These are phyloP conservation scores for Neosalanx taihuensis DNA, from an alignment of 2,797 vertebrate genomes.

Conservation along the genomic window DNA sequence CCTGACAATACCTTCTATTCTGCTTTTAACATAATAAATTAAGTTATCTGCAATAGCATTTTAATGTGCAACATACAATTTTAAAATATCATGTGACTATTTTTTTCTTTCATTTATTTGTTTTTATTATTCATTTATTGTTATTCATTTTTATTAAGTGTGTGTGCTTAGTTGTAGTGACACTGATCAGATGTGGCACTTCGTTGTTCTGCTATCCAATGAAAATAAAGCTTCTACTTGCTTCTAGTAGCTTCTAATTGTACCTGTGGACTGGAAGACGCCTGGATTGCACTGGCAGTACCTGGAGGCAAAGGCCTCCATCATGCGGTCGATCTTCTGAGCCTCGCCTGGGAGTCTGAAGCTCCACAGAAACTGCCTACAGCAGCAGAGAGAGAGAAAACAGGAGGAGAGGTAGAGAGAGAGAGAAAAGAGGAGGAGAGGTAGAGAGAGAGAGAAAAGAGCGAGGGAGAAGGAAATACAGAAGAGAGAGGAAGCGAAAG, in stretches of 20 bases:
- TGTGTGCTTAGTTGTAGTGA: too few relatives aligned
- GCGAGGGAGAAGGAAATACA: not conserved
- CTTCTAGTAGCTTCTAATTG: not conserved
- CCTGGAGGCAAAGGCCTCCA: constrained; percentile 93
- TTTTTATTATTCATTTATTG: too few relatives aligned
- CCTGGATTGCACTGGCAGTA: constrained; percentile 97
- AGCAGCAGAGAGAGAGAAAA: constrained; percentile 33
- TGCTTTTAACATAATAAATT: too few relatives aligned
- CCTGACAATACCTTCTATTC: too few relatives aligned
- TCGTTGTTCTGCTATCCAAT: too few relatives aligned
- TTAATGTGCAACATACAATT: too few relatives aligned
- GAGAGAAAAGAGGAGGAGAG: not conserved
- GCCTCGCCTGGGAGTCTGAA: constrained; percentile 92
- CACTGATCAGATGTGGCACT: too few relatives aligned
- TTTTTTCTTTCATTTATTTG: too few relatives aligned
- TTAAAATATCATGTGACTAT: too few relatives aligned
- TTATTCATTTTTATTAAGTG: too few relatives aligned
- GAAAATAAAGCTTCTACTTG: too few relatives aligned
- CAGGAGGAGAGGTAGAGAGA: not conserved
- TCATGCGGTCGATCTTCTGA: constrained; percentile 96
- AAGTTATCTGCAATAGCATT: too few relatives aligned
- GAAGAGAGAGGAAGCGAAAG: not conserved
- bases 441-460: constrained; percentile 13
- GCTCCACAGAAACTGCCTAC: constrained; percentile 95
- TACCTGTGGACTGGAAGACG: constrained; percentile 98